A percentile compares a stretch with the other conserved stretches of the same genome.
Conservation (phyloP, 2,888 invertebrate genomes). For the Omphaloscelis lunosa region DNA sequence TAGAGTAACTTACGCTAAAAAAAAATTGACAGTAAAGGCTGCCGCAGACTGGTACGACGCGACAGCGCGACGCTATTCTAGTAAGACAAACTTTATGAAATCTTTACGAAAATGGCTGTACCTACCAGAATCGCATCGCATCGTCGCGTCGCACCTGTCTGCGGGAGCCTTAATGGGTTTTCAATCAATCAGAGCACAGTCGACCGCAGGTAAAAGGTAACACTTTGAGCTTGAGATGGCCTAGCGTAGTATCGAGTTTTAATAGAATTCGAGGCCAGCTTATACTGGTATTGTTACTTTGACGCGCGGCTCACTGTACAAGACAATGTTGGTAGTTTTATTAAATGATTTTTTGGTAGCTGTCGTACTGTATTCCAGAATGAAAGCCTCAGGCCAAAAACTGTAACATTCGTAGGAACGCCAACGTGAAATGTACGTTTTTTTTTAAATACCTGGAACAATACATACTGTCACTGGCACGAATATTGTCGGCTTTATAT, state of each 20-base stretch:
- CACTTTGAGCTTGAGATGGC: background rate
- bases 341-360: background rate
- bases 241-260: background rate
- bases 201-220: background rate
- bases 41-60: too few relatives aligned
- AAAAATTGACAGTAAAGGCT: background rate
- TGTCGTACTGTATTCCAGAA: background rate
- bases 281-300: background rate
- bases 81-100: too few relatives aligned
- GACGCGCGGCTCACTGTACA: background rate
- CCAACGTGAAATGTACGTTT: background rate
- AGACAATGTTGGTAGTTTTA: background rate
- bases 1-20: background rate
- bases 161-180: background rate
- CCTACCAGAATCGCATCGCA: too few relatives aligned
- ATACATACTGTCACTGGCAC: background rate
- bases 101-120: too few relatives aligned
- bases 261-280: too few relatives aligned
- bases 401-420: background rate
- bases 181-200: background rate
- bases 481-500: background rate
- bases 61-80: too few relatives aligned
- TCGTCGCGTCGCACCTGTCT: too few relatives aligned
- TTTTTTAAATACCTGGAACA: background rate
- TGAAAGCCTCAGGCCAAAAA: background rate